Evolutionary conservation across 1,140 invertebrate genomes (phyloP).

Genomic region (Achatina immaculata): DNA sequence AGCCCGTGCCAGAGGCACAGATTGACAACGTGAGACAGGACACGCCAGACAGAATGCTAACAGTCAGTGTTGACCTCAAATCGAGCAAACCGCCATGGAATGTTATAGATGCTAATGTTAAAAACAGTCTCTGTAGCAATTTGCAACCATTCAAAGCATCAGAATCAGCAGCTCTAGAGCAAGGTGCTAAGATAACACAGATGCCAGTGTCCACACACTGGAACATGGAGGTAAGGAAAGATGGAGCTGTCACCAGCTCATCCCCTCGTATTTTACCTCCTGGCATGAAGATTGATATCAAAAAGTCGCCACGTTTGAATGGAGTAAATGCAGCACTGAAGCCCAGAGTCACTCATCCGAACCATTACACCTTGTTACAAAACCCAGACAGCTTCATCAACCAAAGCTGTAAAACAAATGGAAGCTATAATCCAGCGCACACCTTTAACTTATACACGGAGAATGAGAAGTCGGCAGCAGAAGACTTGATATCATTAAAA

Average conservation of each 20-base stretch:
- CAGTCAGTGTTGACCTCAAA: background rate
- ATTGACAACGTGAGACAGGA: background rate
- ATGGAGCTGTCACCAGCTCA: background rate
- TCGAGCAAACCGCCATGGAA: background rate
- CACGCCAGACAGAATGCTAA: background rate
- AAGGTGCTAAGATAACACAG: background rate
- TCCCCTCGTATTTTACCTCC: constrained; percentile 33
- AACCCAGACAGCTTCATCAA: background rate
- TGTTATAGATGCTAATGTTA: background rate
- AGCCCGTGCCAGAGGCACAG: background rate
- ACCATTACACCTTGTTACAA: background rate
- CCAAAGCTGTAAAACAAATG: constrained; percentile 4
- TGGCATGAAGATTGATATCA: constrained; percentile 38
- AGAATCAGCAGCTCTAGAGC: background rate
- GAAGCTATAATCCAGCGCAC: background rate
- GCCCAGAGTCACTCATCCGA: background rate
- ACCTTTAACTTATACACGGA: constrained; percentile 25
- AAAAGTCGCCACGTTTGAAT: constrained; percentile 19
- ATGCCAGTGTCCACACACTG: constrained; percentile 12
- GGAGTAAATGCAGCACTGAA: constrained; percentile 4
- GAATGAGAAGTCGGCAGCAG: constrained; percentile 32
- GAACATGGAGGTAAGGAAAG: constrained; percentile 3
- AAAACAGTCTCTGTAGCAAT: background rate
- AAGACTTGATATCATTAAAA: constrained; percentile 37
- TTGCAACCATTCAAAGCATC: constrained; percentile 10